A percentile compares a stretch with the other conserved stretches of the same genome.
Conservation (phyloP, 2,113 vertebrate genomes). For the Colistium nudipinnis region DNA sequence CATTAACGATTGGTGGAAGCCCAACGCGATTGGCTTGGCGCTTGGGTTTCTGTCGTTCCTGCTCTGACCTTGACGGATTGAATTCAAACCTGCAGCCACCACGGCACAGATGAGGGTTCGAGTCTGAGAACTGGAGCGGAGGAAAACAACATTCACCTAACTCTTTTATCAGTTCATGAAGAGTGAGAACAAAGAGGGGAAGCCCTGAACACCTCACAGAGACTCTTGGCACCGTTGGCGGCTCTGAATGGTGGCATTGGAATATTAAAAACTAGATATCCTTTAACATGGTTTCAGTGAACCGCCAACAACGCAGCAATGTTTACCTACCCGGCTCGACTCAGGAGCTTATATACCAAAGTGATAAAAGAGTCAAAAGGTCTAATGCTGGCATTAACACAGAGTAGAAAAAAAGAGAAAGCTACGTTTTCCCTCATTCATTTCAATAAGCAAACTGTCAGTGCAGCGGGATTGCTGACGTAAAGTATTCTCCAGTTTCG, state of each 20-base stretch:
- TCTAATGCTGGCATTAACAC: neutral
- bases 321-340: slow-evolving; percentile 14
- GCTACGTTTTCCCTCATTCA: too few relatives aligned
- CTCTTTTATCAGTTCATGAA: slow-evolving; percentile 59
- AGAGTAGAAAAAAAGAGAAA: neutral
- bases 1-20: neutral
- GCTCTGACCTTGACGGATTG: slow-evolving; percentile 18
- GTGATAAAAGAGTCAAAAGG: slow-evolving; percentile 14
- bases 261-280: slow-evolving; percentile 35
- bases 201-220: slow-evolving; percentile 2
- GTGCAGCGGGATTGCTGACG: neutral
- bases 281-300: slow-evolving; percentile 9
- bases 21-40: slow-evolving; percentile 22
- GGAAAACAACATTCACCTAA: slow-evolving; percentile 33
- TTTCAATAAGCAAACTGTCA: slow-evolving; percentile 22
- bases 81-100: slow-evolving; percentile 6
- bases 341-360: neutral
- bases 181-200: slow-evolving; percentile 32
- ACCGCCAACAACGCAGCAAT: neutral
- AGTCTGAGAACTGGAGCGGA: slow-evolving; percentile 11
- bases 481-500: too few relatives aligned
- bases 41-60: neutral
- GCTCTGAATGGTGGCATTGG: slow-evolving; percentile 18
- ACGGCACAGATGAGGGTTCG: neutral
- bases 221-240: neutral